Evolutionary conservation across 1,140 invertebrate genomes (phyloP).

Genomic region (Scaptomyza hsui): DNA sequence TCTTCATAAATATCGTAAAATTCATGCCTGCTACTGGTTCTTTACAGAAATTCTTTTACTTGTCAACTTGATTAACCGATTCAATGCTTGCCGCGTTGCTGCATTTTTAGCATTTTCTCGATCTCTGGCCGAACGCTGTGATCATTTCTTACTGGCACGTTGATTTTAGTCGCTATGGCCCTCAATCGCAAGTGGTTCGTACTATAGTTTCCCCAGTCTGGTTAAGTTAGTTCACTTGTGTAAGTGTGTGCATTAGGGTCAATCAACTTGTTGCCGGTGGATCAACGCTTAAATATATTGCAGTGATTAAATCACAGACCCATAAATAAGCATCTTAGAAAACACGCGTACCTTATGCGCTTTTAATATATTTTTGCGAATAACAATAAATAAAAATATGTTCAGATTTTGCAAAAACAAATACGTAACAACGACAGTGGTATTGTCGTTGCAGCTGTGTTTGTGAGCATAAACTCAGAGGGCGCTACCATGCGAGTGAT

Average conservation of each 20-base stretch:
- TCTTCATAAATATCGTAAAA: slow-evolving; percentile 54
- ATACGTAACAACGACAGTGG: slow-evolving; percentile 69
- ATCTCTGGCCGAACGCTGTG: slow-evolving; percentile 9
- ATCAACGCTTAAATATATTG: slow-evolving; percentile 30
- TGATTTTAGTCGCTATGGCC: slow-evolving; percentile 65
- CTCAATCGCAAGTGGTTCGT: slow-evolving; percentile 54
- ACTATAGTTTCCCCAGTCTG: slow-evolving; percentile 26
- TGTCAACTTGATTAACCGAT: slow-evolving; percentile 25
- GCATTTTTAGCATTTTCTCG: slow-evolving; percentile 36
- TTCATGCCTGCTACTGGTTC: slow-evolving; percentile 46
- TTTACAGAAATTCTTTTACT: slow-evolving; percentile 34
- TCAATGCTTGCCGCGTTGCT: slow-evolving; percentile 5
- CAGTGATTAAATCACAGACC: slow-evolving; percentile 37
- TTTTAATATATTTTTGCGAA: slow-evolving; percentile 23
- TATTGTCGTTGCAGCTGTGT: slow-evolving; percentile 17
- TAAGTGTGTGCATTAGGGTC: slow-evolving; percentile 54
- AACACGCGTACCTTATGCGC: slow-evolving; percentile 46
- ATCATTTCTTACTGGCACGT: slow-evolving; percentile 36
- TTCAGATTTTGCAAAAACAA: slow-evolving; percentile 73
- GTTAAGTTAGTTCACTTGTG: slow-evolving; percentile 23
- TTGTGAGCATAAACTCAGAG: slow-evolving; percentile 25
- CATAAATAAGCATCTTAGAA: slow-evolving; percentile 11
- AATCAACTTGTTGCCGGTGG: slow-evolving; percentile 55
- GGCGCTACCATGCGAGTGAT: slow-evolving; percentile 46
- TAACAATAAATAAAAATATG: slow-evolving; percentile 33